Base-by-base conservation (phyloP, 2,888 invertebrate species). In the Mongoloraphidia duomilia region DNA sequence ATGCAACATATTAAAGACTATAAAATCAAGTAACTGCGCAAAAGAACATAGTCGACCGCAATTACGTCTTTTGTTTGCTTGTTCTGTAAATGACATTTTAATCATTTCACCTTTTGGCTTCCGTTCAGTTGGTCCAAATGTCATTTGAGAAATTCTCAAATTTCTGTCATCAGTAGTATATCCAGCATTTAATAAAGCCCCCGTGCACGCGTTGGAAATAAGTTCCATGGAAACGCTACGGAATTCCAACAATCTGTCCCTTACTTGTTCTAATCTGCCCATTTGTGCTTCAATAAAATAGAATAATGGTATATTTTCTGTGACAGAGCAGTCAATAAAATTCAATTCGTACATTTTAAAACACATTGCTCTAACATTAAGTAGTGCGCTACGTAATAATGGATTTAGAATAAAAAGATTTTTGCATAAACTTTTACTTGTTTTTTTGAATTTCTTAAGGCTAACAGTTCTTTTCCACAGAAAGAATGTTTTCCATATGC, bases 71-170 rank as follows among this genome's bases (percentile, higher is more conserved):
- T 92, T 92, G 58, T 81, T 82, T 0, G 87, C 86, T 60, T 90
- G 88, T 60, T 91, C 87, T 44, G 88, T 88, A 62, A 89, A 92
- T 4, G 87, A 84, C 78, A 88, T 84, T 55, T 84, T 84, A 14
- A 77, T 76, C 0, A 50, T 49, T 41, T 36, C 37, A 10, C 35
- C 10, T 4, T 17, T 68, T 54, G 66, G 65, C 38, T 66, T 69
- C 0, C 71, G 70, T 3, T 69, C 67, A 52, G 33, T 17, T 11
- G 36, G 14, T 26, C 26, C 26, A 26, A 13, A 38, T 38, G n/a
- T 52, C 54, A 44, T 52, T 49, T 52, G 34, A 36, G 47, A 47
- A 36, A 37, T 13, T 40, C 9, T 34, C 2, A 40, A 53, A 35
- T 76, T 75, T 34, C 74, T 68, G 60, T 91, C 89, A 58, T 89